Evolutionary conservation across 2,888 invertebrate genomes (phyloP).

Genomic region (Asteroscopus sphinx): DNA sequence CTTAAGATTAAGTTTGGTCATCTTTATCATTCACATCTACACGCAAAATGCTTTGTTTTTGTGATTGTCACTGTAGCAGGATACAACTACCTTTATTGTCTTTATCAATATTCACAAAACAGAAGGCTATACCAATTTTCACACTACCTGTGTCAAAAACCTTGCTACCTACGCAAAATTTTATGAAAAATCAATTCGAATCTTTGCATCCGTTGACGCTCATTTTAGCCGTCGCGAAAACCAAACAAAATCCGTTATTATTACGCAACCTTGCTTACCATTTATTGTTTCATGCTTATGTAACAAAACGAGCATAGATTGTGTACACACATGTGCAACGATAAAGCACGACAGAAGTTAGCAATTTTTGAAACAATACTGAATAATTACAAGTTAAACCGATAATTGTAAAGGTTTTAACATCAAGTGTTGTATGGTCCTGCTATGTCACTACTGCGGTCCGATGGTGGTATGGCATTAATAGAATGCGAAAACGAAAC

Average conservation of each 20-base stretch:
- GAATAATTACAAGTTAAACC: constrained; percentile 9
- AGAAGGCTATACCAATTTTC: constrained; percentile 25
- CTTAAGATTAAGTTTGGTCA: too few relatives aligned
- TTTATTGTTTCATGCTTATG: constrained; percentile 57
- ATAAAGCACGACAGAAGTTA: constrained; percentile 54
- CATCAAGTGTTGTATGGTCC: neutral
- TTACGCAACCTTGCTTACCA: constrained; percentile 49
- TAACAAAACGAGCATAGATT: constrained; percentile 44
- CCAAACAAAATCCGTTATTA: constrained; percentile 47
- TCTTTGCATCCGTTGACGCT: constrained; percentile 16
- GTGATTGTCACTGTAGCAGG: constrained; percentile 19
- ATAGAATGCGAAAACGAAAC: neutral
- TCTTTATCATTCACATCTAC: too few relatives aligned
- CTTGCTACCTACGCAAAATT: constrained; percentile 7
- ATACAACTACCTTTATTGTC: constrained; percentile 16
- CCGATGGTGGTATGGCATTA: too few relatives aligned
- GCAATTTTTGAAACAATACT: constrained; percentile 23
- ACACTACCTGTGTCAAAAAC: constrained; percentile 21
- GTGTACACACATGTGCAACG: constrained; percentile 44
- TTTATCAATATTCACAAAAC: constrained; percentile 3
- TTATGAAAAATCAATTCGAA: constrained; percentile 18
- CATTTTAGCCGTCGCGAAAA: constrained; percentile 29
- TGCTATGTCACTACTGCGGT: neutral
- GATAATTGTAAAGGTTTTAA: constrained; percentile 5
- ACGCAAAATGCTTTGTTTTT: constrained; percentile 2